Evolutionary conservation across 2,888 invertebrate species (phyloP).

Genomic region (Orgyia antiqua): DNA sequence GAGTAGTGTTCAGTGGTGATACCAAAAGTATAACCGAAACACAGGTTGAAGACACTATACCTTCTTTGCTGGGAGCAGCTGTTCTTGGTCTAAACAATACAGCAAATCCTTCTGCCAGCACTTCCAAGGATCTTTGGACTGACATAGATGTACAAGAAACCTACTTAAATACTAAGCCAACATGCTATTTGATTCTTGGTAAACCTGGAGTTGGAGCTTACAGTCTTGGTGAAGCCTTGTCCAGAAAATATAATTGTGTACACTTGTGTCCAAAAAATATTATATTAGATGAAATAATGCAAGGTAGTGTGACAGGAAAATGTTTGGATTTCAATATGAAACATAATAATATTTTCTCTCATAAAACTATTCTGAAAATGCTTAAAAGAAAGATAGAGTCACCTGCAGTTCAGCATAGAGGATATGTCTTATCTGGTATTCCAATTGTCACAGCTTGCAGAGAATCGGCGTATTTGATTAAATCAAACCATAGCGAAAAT

Average conservation of each 20-base stretch:
- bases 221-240: conserved; percentile 73
- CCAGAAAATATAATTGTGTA: conserved; percentile 76
- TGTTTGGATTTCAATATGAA: conserved; percentile 78
- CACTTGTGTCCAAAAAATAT: conserved; percentile 77
- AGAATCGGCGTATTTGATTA: conserved; percentile 30
- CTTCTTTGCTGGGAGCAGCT: conserved; percentile 46
- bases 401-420: conserved; percentile 74
- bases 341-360: conserved; percentile 68
- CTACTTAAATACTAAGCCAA: conserved; percentile 69
- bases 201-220: conserved; percentile 77
- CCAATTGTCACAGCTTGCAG: conserved; percentile 75
- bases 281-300: conserved; percentile 77
- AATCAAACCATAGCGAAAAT: conserved; percentile 48
- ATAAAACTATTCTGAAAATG: conserved; percentile 69
- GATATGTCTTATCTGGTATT: conserved; percentile 81
- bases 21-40: conserved; percentile 25
- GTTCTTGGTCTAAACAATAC: conserved; percentile 59
- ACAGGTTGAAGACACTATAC: conserved; percentile 14
- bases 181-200: conserved; percentile 78
- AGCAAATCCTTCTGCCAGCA: conserved; percentile 35
- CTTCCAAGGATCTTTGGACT: conserved; percentile 52
- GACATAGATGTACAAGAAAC: conserved; percentile 71
- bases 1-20: conserved; percentile 35
- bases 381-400: conserved; percentile 71
- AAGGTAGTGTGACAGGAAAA: conserved; percentile 71